Evolutionary conservation across 1,140 invertebrate genomes (phyloP).

Genomic region (Achroia grisella): DNA sequence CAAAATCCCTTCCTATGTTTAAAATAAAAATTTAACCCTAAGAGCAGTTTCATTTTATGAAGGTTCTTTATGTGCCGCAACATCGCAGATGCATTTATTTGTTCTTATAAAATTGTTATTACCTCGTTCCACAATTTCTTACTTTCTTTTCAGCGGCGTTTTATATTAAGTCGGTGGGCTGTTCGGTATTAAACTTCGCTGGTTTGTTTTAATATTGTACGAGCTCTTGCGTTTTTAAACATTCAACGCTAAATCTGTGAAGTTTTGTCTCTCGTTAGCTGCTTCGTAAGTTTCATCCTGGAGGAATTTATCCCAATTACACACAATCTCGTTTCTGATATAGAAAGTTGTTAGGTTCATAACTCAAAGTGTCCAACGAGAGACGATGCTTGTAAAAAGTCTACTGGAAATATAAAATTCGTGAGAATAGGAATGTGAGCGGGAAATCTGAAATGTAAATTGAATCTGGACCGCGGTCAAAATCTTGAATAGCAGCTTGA

Average conservation of each 20-base stretch:
- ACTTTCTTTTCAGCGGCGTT: slow-evolving; percentile 22
- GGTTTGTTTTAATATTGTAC: slow-evolving; percentile 31
- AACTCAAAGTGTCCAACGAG: not conserved
- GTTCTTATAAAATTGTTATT: slow-evolving; percentile 46
- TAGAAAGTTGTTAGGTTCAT: not conserved
- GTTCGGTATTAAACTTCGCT: slow-evolving; percentile 23
- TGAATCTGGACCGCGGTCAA: slow-evolving; percentile 37
- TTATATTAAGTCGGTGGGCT: slow-evolving; percentile 18
- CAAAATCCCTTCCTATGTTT: slow-evolving; percentile 69
- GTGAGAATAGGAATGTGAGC: slow-evolving; percentile 5
- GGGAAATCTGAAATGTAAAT: slow-evolving; percentile 28
- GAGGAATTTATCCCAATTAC: not conserved
- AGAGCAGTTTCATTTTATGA: slow-evolving; percentile 51
- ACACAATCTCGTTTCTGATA: not conserved
- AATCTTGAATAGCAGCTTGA: slow-evolving; percentile 6
- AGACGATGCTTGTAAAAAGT: not conserved
- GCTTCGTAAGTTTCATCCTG: not conserved
- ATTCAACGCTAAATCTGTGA: slow-evolving; percentile 16
- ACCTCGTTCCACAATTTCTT: slow-evolving; percentile 29
- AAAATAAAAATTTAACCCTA: slow-evolving; percentile 71
- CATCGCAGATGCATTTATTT: slow-evolving; percentile 43
- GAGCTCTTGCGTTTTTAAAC: slow-evolving; percentile 22
- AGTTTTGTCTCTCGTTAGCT: slow-evolving; percentile 18
- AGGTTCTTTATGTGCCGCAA: slow-evolving; percentile 33
- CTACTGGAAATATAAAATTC: slow-evolving; percentile 5